Conservation (phyloP, 2,888 invertebrate genomes). For the Craniophora ligustri region DNA sequence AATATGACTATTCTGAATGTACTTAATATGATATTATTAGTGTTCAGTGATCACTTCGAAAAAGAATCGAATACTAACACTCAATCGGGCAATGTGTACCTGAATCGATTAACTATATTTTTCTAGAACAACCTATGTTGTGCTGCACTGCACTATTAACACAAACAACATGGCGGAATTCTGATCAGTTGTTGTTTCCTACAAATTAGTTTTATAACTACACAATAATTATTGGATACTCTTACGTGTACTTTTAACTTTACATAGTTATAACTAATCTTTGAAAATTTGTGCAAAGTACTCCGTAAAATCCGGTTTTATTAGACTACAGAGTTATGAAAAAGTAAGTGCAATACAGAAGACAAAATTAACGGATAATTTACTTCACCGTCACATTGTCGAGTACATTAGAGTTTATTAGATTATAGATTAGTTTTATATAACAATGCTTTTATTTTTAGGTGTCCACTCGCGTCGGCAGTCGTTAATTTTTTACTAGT, state of each 20-base stretch:
- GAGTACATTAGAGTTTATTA: slow-evolving; percentile 67
- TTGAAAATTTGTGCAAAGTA: slow-evolving; percentile 18
- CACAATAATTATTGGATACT: slow-evolving; percentile 37
- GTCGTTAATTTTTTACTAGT: neutral
- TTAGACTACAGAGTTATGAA: slow-evolving; percentile 36
- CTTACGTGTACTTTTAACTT: slow-evolving; percentile 18
- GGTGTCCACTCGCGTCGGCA: slow-evolving; percentile 7
- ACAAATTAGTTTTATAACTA: slow-evolving; percentile 49
- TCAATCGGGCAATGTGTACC: neutral
- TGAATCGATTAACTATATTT: slow-evolving; percentile 34
- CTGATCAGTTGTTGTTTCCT: slow-evolving; percentile 71
- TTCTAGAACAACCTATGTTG: slow-evolving; percentile 8
- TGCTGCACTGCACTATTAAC: slow-evolving; percentile 40
- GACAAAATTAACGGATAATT: slow-evolving; percentile 64
- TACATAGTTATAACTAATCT: slow-evolving; percentile 13
- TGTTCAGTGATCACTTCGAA: no score
- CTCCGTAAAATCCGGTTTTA: slow-evolving; percentile 14
- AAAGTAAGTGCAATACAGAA: slow-evolving; percentile 49
- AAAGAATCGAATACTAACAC: no score
- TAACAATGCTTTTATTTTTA: slow-evolving; percentile 37
- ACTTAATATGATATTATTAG: no score
- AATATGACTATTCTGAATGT: no score
- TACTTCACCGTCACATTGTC: slow-evolving; percentile 67
- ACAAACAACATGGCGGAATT: slow-evolving; percentile 84
- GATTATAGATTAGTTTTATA: slow-evolving; percentile 58